phyloP scores from a whole-genome alignment of 2,888 invertebrate genomes.

The Diarsia dahlii region DNA sequence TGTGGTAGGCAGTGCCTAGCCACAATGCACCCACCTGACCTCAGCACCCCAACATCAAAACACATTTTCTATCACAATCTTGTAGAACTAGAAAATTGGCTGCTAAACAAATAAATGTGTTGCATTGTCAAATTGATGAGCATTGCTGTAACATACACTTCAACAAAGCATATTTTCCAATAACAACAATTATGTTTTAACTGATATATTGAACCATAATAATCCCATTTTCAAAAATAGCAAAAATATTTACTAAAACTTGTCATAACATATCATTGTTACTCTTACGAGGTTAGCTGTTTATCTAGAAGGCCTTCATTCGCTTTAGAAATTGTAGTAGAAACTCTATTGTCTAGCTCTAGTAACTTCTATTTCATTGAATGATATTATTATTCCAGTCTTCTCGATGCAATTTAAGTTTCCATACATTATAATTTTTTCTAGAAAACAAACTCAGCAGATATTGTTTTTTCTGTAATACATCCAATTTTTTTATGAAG shows the following conservation, averaged over 20 bases:
- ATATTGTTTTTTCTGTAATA: not conserved
- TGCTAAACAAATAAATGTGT: not conserved
- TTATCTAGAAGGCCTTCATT: not conserved
- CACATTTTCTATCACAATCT: not conserved
- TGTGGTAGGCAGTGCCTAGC: not conserved
- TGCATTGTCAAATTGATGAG: not conserved
- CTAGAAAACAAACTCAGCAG: constrained; percentile 4
- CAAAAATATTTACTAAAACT: not conserved
- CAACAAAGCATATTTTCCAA: not conserved
- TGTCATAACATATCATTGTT: not conserved
- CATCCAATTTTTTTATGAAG: not conserved
- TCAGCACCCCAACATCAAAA: not conserved
- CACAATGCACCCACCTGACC: not conserved
- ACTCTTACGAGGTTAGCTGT: not conserved
- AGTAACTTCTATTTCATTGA: not conserved
- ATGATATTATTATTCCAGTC: not conserved
- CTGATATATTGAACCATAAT: not conserved
- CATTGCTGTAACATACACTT: not conserved
- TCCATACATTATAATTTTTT: not conserved
- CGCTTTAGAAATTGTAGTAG: constrained; percentile 1
- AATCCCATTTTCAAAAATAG: not conserved
- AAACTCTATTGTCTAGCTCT: not conserved
- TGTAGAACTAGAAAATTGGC: no score
- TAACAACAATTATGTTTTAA: no score
- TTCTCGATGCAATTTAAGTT: not conserved